Conservation (phyloP, 1,140 invertebrate genomes). For the Drosophila takahashii region DNA sequence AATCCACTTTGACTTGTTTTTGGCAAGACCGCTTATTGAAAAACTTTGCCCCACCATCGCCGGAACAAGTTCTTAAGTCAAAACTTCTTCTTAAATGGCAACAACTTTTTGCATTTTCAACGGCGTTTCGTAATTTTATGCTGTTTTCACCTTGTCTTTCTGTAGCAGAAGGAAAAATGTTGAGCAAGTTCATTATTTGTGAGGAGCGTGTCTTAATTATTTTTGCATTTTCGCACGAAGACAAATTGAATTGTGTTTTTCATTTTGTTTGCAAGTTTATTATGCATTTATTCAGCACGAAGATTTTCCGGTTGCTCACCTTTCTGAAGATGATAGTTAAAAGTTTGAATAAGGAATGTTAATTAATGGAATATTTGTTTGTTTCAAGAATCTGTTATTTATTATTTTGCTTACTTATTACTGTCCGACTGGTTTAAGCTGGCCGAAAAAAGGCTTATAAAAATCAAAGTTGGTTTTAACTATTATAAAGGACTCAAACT, state of each 20-base stretch:
- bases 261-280: slow-evolving; percentile 1
- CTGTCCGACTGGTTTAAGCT: no score
- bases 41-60: slow-evolving; percentile 60
- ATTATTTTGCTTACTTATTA: no score
- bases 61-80: slow-evolving; percentile 33
- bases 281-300: slow-evolving; percentile 22
- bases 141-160: slow-evolving; percentile 18
- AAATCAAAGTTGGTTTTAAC: not conserved
- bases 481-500: not conserved
- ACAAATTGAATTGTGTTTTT: slow-evolving; percentile 48
- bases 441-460: no score
- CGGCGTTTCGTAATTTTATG: slow-evolving; percentile 62
- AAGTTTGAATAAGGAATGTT: not conserved
- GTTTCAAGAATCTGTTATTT: no score
- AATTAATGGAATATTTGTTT: not conserved
- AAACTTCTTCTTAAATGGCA: slow-evolving; percentile 66
- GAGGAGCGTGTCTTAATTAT: slow-evolving; percentile 57
- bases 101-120: slow-evolving; percentile 58
- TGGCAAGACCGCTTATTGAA: slow-evolving; percentile 71
- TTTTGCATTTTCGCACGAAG: slow-evolving; percentile 49
- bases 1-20: slow-evolving; percentile 47
- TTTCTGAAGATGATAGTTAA: not conserved
- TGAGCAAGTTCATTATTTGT: slow-evolving; percentile 63
- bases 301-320: not conserved
- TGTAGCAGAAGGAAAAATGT: slow-evolving; percentile 30